A percentile compares a stretch with the other conserved stretches of the same genome.
These are phyloP conservation scores for Campoplex capitator DNA, from an alignment of 2,888 invertebrate genomes.

Conservation along the genomic window DNA sequence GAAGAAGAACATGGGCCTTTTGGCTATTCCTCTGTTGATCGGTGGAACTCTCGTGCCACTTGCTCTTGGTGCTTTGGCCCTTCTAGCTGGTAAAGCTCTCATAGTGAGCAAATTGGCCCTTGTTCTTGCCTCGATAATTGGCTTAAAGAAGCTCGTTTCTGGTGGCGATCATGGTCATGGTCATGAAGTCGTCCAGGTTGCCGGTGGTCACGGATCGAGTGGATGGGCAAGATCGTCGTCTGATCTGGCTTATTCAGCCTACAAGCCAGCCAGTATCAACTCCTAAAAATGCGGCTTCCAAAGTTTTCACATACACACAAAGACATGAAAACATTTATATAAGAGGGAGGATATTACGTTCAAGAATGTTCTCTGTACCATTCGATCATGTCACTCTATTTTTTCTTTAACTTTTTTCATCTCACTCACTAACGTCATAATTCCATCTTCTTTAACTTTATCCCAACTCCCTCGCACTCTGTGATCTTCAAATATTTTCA, in stretches of 20 bases:
- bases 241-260: constrained; percentile 88
- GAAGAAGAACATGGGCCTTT: constrained; percentile 90
- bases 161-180: constrained; percentile 87
- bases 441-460: neutral
- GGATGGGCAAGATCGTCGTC: constrained; percentile 91
- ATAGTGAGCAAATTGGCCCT: constrained; percentile 94
- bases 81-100: constrained; percentile 93
- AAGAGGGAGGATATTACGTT: constrained; percentile 40
- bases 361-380: constrained; percentile 31
- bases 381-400: constrained; percentile 29
- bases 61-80: constrained; percentile 92
- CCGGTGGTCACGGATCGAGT: constrained; percentile 88
- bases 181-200: constrained; percentile 88
- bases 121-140: constrained; percentile 93
- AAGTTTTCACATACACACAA: constrained; percentile 18
- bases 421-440: constrained; percentile 9
- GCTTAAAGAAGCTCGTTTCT: constrained; percentile 92
- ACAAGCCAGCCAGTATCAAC: constrained; percentile 84
- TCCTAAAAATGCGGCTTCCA: constrained; percentile 61
- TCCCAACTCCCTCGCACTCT: constrained; percentile 47
- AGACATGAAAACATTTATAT: constrained; percentile 11
- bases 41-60: constrained; percentile 93
- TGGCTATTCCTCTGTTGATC: constrained; percentile 92
- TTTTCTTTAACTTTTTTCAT: constrained; percentile 3
- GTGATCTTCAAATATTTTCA: constrained; percentile 56